Conservation (phyloP, 2,113 vertebrate species). For the Phrynosoma blainvillii region DNA sequence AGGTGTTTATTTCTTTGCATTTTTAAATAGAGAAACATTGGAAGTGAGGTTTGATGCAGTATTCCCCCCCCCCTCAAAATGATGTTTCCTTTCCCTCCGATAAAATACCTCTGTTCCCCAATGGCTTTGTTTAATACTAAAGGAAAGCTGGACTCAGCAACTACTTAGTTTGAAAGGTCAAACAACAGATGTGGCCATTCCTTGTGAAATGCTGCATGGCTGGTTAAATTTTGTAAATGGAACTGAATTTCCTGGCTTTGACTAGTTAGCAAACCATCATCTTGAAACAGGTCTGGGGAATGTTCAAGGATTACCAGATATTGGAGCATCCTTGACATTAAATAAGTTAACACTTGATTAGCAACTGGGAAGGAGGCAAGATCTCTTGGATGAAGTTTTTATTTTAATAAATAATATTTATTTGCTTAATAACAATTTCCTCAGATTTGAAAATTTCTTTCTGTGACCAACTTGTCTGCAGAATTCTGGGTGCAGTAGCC, state of each 20-base stretch:
- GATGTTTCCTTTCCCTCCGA: conserved; percentile 2
- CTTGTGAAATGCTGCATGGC: background rate
- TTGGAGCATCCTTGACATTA: background rate
- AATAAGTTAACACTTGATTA: background rate
- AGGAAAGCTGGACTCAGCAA: background rate
- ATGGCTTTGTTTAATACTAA: conserved; percentile 4
- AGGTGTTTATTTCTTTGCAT: background rate
- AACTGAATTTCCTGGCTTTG: background rate
- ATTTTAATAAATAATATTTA: no score
- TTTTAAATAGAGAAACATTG: background rate
- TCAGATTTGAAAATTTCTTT: no score
- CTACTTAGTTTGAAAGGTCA: conserved; percentile 24
- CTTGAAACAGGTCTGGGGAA: background rate
- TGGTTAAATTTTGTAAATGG: conserved; percentile 6
- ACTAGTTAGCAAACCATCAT: conserved; percentile 5
- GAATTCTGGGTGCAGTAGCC: no score
- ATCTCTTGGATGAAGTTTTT: background rate
- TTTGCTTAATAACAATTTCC: no score
- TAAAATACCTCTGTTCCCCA: conserved; percentile 1
- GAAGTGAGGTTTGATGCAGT: background rate
- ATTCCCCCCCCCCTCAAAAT: background rate
- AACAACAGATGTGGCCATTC: conserved; percentile 33
- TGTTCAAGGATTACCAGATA: background rate
- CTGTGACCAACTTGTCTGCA: no score
- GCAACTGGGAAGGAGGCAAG: background rate